phyloP scores from a whole-genome alignment of 2,113 vertebrate species.

The Tragelaphus buxtoni region DNA sequence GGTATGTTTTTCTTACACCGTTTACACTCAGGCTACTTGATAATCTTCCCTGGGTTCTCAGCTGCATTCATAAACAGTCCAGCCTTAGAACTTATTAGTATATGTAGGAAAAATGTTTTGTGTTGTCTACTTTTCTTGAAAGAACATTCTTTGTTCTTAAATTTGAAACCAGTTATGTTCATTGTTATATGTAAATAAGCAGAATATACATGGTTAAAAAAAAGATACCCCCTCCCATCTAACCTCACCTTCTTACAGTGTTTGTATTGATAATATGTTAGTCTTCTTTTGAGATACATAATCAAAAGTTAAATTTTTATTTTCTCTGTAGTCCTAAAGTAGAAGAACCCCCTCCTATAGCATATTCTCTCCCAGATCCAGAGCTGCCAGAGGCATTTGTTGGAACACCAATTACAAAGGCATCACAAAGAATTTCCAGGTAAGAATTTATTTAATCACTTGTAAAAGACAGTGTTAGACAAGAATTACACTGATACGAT shows the following conservation, averaged over 20 bases:
- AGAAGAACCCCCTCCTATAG: constrained; percentile 65
- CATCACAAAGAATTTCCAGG: constrained; percentile 88
- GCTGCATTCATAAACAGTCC: not conserved
- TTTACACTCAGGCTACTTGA: not conserved
- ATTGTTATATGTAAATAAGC: not conserved
- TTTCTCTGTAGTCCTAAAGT: constrained; percentile 76
- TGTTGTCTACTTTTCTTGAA: not conserved
- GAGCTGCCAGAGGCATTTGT: constrained; percentile 86
- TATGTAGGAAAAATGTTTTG: not conserved
- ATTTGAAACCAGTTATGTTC: not conserved
- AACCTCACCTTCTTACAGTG: not conserved
- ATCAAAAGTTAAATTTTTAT: not conserved
- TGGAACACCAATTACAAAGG: constrained; percentile 88
- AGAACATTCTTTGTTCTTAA: not conserved
- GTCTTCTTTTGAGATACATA: not conserved
- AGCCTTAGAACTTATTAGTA: not conserved
- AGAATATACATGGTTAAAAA: not conserved
- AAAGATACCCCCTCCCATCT: not conserved
- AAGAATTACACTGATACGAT: not conserved
- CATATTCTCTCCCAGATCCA: constrained; percentile 36
- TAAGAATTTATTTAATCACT: constrained; percentile 68
- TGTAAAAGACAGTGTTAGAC: not conserved
- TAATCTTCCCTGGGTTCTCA: not conserved
- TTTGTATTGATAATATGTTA: not conserved
- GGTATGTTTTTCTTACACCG: constrained; percentile 72